These are phyloP conservation scores for Platysternon megacephalum DNA, from an alignment of 2,113 vertebrate species.

Conservation along the genomic window DNA sequence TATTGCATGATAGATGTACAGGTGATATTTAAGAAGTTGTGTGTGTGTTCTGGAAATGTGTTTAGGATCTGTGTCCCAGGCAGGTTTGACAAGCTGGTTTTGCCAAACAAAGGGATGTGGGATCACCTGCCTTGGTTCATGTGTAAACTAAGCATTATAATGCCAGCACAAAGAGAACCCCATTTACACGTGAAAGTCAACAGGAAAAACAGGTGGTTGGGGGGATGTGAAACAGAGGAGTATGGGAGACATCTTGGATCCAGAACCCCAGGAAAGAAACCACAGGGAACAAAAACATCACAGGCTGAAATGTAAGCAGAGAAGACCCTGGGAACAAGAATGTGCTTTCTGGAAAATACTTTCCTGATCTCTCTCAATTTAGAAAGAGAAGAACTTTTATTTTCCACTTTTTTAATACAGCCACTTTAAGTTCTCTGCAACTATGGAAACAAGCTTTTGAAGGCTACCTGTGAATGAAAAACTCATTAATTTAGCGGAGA, in stretches of 20 bases:
- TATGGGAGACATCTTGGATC: not conserved
- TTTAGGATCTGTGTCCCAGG: not conserved
- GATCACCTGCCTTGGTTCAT: not conserved
- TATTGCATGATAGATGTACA: not conserved
- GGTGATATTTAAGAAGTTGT: not conserved
- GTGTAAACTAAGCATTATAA: not conserved
- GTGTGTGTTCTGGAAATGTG: not conserved
- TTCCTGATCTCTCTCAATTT: not conserved
- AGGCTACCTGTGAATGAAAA: slow-evolving; percentile 58
- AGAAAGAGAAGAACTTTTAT: not conserved
- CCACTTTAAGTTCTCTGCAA: slow-evolving; percentile 34
- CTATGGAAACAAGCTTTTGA: slow-evolving; percentile 65
- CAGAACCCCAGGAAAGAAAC: not conserved
- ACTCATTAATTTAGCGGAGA: slow-evolving; percentile 48
- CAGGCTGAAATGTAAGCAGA: not conserved
- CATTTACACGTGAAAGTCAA: not conserved
- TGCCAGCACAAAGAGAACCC: not conserved
- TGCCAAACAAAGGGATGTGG: not conserved
- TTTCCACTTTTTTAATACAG: slow-evolving; percentile 31
- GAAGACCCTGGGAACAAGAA: not conserved
- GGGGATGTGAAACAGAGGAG: not conserved
- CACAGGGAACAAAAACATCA: not conserved
- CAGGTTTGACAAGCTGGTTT: not conserved
- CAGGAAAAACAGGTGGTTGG: not conserved
- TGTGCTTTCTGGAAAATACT: not conserved